Evolutionary conservation across 2,113 vertebrate species (phyloP).

Genomic region (Mastomys natalensis): DNA sequence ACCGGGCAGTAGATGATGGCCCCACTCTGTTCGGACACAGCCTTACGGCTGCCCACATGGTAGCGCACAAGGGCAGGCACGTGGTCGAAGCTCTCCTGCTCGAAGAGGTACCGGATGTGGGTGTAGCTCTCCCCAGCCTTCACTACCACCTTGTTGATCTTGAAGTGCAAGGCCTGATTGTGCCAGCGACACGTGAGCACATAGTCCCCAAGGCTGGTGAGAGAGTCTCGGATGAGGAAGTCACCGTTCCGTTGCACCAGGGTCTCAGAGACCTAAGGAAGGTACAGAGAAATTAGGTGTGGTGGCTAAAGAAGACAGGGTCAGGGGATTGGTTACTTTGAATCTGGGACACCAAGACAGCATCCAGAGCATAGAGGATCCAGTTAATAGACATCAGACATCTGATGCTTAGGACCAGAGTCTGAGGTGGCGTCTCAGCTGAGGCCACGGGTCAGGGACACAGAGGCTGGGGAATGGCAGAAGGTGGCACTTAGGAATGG

Average conservation of each 20-base stretch:
- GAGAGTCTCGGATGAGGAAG: constrained; percentile 96
- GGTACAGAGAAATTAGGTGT: not conserved
- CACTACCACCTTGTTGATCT: constrained; percentile 97
- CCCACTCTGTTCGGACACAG: constrained; percentile 92
- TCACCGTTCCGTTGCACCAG: constrained; percentile 95
- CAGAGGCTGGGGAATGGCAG: not conserved
- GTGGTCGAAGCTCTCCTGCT: constrained; percentile 95
- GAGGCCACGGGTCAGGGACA: not conserved
- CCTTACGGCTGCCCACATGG: constrained; percentile 94
- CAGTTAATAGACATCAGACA: not conserved
- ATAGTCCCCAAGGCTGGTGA: constrained; percentile 94
- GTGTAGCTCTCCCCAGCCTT: constrained; percentile 92
- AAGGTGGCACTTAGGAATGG: not conserved
- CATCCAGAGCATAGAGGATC: not conserved
- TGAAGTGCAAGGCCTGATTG: constrained; percentile 95
- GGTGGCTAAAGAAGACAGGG: not conserved
- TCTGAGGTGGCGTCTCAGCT: not conserved
- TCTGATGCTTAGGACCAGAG: not conserved
- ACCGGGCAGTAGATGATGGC: constrained; percentile 97
- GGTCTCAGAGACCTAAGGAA: constrained; percentile 93
- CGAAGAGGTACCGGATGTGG: constrained; percentile 94
- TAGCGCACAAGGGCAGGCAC: constrained; percentile 94
- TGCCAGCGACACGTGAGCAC: constrained; percentile 97
- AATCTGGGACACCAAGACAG: not conserved
- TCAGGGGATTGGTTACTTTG: not conserved